Evolutionary conservation across 2,888 invertebrate genomes (phyloP).

Genomic region (Uloborus plumipes): DNA sequence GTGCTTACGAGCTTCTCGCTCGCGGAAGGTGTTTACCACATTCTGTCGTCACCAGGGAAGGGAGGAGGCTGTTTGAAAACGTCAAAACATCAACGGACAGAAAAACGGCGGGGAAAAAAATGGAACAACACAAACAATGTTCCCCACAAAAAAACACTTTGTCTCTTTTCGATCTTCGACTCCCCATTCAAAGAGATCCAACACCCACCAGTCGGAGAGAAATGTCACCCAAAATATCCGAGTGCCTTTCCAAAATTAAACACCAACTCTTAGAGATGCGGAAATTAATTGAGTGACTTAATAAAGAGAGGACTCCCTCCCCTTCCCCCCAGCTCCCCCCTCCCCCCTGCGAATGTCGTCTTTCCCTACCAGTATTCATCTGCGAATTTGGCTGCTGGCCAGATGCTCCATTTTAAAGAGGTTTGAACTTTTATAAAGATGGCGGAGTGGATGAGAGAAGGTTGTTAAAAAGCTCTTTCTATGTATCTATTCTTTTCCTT

Average conservation of each 20-base stretch:
- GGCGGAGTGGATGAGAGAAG: background rate
- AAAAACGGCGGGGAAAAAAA: no score
- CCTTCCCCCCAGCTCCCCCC: background rate
- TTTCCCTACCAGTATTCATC: conserved; percentile 12
- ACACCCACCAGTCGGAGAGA: conserved; percentile 19
- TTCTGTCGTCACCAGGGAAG: no score
- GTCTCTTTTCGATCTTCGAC: no score
- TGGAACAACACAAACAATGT: no score
- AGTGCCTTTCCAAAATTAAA: conserved; percentile 41
- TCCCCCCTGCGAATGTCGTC: background rate
- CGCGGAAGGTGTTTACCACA: no score
- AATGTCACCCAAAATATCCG: conserved; percentile 20
- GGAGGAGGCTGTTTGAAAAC: no score
- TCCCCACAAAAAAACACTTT: no score
- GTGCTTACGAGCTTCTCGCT: no score
- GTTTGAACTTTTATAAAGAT: conserved; percentile 17
- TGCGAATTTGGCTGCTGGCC: conserved; percentile 6
- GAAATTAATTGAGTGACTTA: conserved; percentile 59
- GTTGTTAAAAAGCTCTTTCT: no score
- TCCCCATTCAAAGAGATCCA: background rate
- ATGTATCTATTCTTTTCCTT: no score
- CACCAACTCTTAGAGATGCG: conserved; percentile 22
- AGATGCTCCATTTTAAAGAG: conserved; percentile 5
- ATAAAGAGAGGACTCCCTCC: conserved; percentile 31
- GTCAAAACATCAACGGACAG: no score